A percentile compares a stretch with the other conserved stretches of the same genome.
Evolutionary conservation across 2,888 invertebrate species (phyloP).

Genomic region (Linnaemya vulpina): DNA sequence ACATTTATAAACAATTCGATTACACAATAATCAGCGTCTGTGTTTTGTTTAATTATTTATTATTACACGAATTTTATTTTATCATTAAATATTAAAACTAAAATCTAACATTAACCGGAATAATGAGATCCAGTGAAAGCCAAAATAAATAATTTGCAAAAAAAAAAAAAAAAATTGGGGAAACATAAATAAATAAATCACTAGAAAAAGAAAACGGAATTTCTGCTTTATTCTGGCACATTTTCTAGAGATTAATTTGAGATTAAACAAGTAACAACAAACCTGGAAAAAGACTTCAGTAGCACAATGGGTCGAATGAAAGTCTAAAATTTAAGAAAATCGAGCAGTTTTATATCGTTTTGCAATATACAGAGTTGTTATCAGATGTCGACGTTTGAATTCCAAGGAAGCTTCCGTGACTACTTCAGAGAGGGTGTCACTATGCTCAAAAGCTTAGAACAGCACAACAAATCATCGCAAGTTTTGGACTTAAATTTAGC

Average conservation of each 20-base stretch:
- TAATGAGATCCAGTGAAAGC: constrained; percentile 15
- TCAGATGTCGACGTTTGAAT: no score
- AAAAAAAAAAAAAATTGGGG: neutral
- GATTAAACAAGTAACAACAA: neutral
- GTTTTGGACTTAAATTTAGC: no score
- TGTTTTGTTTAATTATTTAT: constrained; percentile 24
- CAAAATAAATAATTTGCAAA: constrained; percentile 28
- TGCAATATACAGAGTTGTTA: no score
- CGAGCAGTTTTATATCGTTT: no score
- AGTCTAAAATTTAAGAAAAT: no score
- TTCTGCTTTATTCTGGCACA: neutral
- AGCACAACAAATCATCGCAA: no score
- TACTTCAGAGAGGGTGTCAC: no score
- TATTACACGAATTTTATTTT: constrained; percentile 13
- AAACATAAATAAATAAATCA: constrained; percentile 14
- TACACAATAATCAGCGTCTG: constrained; percentile 10
- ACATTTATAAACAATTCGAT: constrained; percentile 22
- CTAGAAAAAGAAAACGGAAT: no score
- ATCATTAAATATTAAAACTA: neutral
- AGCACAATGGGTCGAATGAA: no score
- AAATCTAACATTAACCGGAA: constrained; percentile 23
- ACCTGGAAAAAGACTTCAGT: no score
- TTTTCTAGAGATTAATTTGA: neutral
- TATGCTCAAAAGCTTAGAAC: no score
- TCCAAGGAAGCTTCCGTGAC: no score